Evolutionary conservation across 2,797 vertebrate genomes (phyloP), one percentile per base, ranked within the genome.

Genomic region (Simalia tracyae): DNA sequence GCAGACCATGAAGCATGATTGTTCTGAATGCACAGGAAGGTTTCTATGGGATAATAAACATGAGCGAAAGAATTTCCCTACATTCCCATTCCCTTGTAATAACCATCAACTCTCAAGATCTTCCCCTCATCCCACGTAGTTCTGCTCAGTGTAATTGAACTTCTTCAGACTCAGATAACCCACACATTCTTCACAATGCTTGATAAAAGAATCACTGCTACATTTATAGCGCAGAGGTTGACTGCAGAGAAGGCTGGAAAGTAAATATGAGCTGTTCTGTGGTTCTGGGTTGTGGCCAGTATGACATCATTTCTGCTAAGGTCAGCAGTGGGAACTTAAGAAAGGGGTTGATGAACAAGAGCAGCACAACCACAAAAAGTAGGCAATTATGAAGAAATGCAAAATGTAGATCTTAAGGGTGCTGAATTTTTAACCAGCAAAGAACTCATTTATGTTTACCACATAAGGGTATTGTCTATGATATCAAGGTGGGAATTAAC

Each of bases 281-380:
- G 91, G 1, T 50, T 56, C 86, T 97, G 97, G 95, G 94, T 76
- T 12, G 4, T 8, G 22, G 95, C 93, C 95, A 96, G 60, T 60
- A 94, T 97, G 95, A 96, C 86, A 36, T 97, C 96, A 97, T 46
- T 89, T 89, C 92, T 89, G 72, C 72, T 91, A 93, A 86, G 22
- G 50, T 46, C 91, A 92, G 92, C 93, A 96, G 95, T 92, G 96
- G 96, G 96, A 96, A 68, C 86, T 95, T 95, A 96, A 95, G 95
- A 95, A 81, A 96, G 94, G 89, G 12, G 90, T 96, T 96, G 90
- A 93, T 93, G 92, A 94, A 96, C 95, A 94, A 92, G 91, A 92
- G 89, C 64, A 92, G 46, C 93, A 92, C 92, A 94, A 60, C 22
- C 17, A 12, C 94, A 92, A 91, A 88, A 57, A 14, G 26, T 60